Percentiles rank a stretch among this genome's conserved stretches.
phyloP scores from a whole-genome alignment of 2,797 vertebrate genomes.

The Peromyscus attwateri region DNA sequence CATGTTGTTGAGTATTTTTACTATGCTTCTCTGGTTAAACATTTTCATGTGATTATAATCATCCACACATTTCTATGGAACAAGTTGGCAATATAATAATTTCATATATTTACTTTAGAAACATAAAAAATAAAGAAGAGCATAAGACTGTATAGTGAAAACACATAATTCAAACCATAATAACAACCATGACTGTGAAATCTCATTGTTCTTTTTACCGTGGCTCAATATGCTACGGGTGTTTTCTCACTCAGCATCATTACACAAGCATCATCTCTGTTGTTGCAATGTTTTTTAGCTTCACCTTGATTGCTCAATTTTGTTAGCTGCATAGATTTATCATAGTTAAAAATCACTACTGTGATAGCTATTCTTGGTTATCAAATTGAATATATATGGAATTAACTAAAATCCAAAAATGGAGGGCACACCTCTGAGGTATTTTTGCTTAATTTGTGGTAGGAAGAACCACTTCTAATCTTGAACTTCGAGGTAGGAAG shows the following conservation, averaged over 20 bases:
- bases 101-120: conserved; percentile 39
- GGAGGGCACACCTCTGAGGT: neutral
- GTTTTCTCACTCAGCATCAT: neutral
- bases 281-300: conserved; percentile 48
- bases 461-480: neutral
- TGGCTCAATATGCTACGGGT: neutral
- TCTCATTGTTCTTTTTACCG: neutral
- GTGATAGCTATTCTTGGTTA: neutral
- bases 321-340: conserved; percentile 19
- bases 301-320: conserved; percentile 28
- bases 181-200: conserved; percentile 15
- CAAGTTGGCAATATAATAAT: neutral
- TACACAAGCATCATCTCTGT: neutral
- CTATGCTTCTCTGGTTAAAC: conserved; percentile 43
- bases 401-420: neutral
- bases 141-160: neutral
- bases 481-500: neutral
- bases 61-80: conserved; percentile 45
- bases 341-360: conserved; percentile 5
- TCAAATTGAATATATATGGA: neutral
- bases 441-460: neutral
- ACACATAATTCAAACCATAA: conserved; percentile 18
- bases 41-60: conserved; percentile 55
- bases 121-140: conserved; percentile 10
- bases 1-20: conserved; percentile 18